Conservation (phyloP, 2,113 vertebrate genomes). For the Propithecus coquereli region DNA sequence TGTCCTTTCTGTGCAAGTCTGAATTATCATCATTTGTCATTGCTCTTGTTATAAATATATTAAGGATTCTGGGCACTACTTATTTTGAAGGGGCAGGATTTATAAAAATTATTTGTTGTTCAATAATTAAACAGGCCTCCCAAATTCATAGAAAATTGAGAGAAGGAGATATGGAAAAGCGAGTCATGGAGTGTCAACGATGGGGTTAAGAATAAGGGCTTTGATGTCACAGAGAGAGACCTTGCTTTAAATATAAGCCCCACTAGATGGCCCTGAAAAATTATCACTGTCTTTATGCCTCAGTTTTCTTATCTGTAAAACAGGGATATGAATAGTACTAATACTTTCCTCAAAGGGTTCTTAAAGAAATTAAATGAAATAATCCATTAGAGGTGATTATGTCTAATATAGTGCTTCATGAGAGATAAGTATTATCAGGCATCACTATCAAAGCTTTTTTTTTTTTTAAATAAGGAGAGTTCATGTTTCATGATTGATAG, state of each 20-base stretch:
- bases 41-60: conserved; percentile 14
- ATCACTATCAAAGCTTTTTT: not conserved
- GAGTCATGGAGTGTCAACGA: not conserved
- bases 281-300: not conserved
- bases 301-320: conserved; percentile 30
- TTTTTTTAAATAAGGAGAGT: not conserved
- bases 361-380: not conserved
- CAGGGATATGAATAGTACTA: not conserved
- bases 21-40: conserved; percentile 8
- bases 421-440: not conserved
- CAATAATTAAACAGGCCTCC: not conserved
- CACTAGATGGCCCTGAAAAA: not conserved
- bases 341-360: not conserved
- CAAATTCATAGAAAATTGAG: not conserved
- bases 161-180: not conserved
- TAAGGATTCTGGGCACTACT: conserved; percentile 1
- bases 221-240: not conserved
- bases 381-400: not conserved
- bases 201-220: not conserved
- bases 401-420: not conserved
- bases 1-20: conserved; percentile 33
- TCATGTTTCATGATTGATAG: not conserved
- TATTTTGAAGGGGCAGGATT: not conserved
- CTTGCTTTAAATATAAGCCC: not conserved
- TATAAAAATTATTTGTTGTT: conserved; percentile 14